phyloP scores from a whole-genome alignment of 2,797 vertebrate genomes.

The Squalus acanthias region DNA sequence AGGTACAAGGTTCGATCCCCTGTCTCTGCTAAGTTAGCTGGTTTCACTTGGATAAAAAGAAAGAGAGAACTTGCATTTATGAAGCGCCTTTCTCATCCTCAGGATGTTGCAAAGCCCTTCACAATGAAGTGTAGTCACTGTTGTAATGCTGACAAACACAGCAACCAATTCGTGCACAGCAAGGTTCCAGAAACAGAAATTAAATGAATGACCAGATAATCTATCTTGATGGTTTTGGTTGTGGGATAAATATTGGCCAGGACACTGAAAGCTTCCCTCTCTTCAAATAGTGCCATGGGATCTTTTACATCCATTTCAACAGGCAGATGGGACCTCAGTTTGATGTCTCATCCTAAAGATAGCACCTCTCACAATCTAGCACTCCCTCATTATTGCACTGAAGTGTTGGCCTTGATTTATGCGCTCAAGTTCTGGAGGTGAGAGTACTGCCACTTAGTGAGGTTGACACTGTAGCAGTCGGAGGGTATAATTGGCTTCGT shows the following conservation, averaged over 20 bases:
- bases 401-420: not conserved
- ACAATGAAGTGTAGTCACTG: not conserved
- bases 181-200: not conserved
- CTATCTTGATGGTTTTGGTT: not conserved
- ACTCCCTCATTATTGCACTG: not conserved
- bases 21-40: not conserved
- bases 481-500: not conserved
- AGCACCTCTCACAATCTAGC: not conserved
- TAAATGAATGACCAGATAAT: not conserved
- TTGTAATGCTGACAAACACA: not conserved
- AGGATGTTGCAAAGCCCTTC: not conserved
- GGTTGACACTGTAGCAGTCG: not conserved
- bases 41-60: not conserved
- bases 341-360: not conserved
- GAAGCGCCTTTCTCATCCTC: not conserved
- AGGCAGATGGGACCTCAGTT: not conserved
- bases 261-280: not conserved
- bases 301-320: not conserved
- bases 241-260: not conserved
- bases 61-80: not conserved
- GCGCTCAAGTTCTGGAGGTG: not conserved
- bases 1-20: not conserved
- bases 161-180: not conserved
- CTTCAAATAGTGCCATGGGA: not conserved
- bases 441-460: not conserved